phyloP scores from a whole-genome alignment of 1,140 invertebrate species.

The Neuroterus valhalla region DNA sequence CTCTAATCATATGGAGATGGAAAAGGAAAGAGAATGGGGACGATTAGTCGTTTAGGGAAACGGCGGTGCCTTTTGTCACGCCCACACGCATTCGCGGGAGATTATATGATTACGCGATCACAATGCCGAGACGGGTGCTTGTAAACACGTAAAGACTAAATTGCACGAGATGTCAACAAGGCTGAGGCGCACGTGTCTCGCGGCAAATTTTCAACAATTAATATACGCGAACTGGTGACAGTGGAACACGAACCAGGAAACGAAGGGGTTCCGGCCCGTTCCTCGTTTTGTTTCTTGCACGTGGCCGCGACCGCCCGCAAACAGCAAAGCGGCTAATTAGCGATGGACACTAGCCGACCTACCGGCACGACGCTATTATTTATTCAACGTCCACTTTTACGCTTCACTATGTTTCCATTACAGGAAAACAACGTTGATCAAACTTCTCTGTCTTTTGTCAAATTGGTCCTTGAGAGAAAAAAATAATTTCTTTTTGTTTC shows the following conservation, averaged over 20 bases:
- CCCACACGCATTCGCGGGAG: neutral
- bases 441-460: slow-evolving; percentile 36
- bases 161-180: slow-evolving; percentile 18
- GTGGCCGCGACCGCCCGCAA: slow-evolving; percentile 22
- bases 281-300: slow-evolving; percentile 18
- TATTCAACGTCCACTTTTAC: slow-evolving; percentile 13
- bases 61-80: slow-evolving; percentile 4
- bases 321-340: slow-evolving; percentile 24
- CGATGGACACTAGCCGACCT: slow-evolving; percentile 24
- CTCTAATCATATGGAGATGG: neutral
- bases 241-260: slow-evolving; percentile 28
- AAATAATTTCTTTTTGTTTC: too few relatives aligned
- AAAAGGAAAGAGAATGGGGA: neutral
- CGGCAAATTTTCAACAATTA: slow-evolving; percentile 30
- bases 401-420: slow-evolving; percentile 8
- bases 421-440: too few relatives aligned
- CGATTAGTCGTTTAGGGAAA: neutral
- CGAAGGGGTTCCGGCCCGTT: slow-evolving; percentile 28
- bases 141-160: slow-evolving; percentile 10
- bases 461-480: neutral
- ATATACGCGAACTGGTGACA: slow-evolving; percentile 19
- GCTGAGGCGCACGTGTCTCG: slow-evolving; percentile 14
- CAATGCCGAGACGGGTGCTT: neutral
- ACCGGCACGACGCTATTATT: neutral
- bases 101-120: slow-evolving; percentile 2